Evolutionary conservation across 2,113 vertebrate species (phyloP).

Genomic region (Leptosomus discolor): DNA sequence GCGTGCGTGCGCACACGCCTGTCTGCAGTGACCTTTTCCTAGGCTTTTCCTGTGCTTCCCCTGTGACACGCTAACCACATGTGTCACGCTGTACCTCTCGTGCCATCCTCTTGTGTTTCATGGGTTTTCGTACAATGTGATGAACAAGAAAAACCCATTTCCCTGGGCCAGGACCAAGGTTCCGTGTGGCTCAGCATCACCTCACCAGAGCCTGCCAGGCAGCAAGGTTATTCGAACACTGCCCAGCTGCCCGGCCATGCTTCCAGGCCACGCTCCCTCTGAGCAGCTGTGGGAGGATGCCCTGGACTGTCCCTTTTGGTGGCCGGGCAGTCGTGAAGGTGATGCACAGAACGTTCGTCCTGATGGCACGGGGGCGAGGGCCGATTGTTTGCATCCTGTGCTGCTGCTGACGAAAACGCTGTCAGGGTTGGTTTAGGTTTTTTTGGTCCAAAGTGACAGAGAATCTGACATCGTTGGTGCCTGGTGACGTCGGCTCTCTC

Average conservation of each 20-base stretch:
- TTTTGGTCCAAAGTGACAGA: not conserved
- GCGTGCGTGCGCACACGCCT: rapidly evolving
- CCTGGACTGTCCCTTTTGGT: not conserved
- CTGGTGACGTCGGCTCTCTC: not conserved
- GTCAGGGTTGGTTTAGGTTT: not conserved
- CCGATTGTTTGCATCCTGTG: not conserved
- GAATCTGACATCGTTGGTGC: rapidly evolving
- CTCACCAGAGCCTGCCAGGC: not conserved
- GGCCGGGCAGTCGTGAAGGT: rapidly evolving
- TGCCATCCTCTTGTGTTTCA: not conserved
- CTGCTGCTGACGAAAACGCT: not conserved
- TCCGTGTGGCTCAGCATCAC: not conserved
- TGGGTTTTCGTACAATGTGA: not conserved
- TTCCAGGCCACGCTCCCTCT: not conserved
- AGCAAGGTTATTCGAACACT: not conserved
- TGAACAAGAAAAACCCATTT: not conserved
- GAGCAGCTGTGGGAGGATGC: not conserved
- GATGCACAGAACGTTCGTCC: not conserved
- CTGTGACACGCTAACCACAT: not conserved
- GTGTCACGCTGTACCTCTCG: not conserved
- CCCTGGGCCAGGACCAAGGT: not conserved
- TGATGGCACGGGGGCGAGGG: rapidly evolving
- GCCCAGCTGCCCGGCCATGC: not conserved
- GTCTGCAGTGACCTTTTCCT: conserved; percentile 24
- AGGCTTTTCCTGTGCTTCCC: not conserved